These are phyloP conservation scores for Holothuria leucospilota DNA, from an alignment of 53 echinoderm and acorn worm genomes.

Conservation along the genomic window DNA sequence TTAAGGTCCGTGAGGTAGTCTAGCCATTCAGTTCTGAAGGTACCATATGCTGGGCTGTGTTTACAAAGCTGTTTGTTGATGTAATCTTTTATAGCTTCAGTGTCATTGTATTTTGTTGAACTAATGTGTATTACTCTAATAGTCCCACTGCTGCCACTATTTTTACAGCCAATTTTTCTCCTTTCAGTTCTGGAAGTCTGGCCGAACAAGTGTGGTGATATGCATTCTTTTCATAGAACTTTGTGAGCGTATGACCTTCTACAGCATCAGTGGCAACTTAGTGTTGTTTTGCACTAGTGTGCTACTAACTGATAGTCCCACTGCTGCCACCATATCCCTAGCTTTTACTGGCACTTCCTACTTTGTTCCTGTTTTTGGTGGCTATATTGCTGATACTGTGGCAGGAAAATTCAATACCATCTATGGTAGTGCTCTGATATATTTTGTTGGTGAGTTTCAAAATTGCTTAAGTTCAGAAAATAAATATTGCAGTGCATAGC, in stretches of 20 bases:
- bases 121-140: too few relatives aligned
- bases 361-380: conserved; percentile 89
- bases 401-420: conserved; percentile 94
- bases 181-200: conserved; percentile 46
- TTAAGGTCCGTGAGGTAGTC: too few relatives aligned
- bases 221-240: conserved; percentile 90
- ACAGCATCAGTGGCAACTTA: conserved; percentile 86
- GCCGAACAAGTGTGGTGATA: conserved; percentile 66
- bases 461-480: not conserved
- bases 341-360: conserved; percentile 91
- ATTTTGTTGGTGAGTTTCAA: conserved; percentile 72
- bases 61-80: too few relatives aligned
- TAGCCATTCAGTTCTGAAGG: too few relatives aligned
- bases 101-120: too few relatives aligned
- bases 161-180: too few relatives aligned
- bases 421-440: conserved; percentile 80
- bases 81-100: too few relatives aligned
- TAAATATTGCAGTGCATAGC: not conserved
- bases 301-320: conserved; percentile 61
- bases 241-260: conserved; percentile 94
- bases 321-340: conserved; percentile 67
- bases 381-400: conserved; percentile 85
- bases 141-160: too few relatives aligned
- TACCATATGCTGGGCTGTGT: too few relatives aligned
- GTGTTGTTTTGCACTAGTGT: conserved; percentile 86